Evolutionary conservation across 1,140 invertebrate species (phyloP).

Genomic region (Lepidurus apus): DNA sequence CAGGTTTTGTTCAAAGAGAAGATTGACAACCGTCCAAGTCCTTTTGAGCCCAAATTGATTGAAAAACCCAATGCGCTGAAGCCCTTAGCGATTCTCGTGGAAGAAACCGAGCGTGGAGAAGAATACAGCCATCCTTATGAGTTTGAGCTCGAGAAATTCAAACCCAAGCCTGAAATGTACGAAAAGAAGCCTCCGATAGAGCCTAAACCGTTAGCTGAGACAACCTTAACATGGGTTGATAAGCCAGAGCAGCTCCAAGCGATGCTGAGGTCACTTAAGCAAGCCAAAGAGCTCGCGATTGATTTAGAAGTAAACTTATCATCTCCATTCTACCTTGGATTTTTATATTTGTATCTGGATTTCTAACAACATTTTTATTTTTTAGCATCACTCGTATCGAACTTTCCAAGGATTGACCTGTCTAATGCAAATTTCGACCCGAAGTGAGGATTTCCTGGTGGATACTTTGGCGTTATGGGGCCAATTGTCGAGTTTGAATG

Average conservation of each 20-base stretch:
- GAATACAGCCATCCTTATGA: slow-evolving; percentile 81
- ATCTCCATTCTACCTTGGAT: neutral
- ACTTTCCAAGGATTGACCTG: slow-evolving; percentile 82
- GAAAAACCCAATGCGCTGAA: slow-evolving; percentile 84
- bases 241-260: slow-evolving; percentile 58
- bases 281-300: slow-evolving; percentile 67
- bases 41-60: slow-evolving; percentile 75
- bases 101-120: slow-evolving; percentile 56
- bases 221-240: slow-evolving; percentile 62
- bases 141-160: slow-evolving; percentile 70
- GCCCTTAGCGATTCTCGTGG: slow-evolving; percentile 65
- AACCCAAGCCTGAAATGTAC: slow-evolving; percentile 45
- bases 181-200: slow-evolving; percentile 41
- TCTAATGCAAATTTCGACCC: slow-evolving; percentile 89
- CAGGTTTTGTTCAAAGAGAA: slow-evolving; percentile 79
- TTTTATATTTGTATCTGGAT: neutral
- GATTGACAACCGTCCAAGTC: slow-evolving; percentile 68
- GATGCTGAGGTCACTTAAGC: slow-evolving; percentile 60
- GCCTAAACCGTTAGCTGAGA: slow-evolving; percentile 54
- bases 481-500: slow-evolving; percentile 78
- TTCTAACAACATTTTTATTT: slow-evolving; percentile 34
- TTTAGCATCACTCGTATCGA: slow-evolving; percentile 72
- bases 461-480: slow-evolving; percentile 78
- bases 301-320: slow-evolving; percentile 65
- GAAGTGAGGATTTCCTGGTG: slow-evolving; percentile 79